These are phyloP conservation scores for Siphlonurus alternatus DNA, from an alignment of 2,888 invertebrate genomes.

Conservation along the genomic window DNA sequence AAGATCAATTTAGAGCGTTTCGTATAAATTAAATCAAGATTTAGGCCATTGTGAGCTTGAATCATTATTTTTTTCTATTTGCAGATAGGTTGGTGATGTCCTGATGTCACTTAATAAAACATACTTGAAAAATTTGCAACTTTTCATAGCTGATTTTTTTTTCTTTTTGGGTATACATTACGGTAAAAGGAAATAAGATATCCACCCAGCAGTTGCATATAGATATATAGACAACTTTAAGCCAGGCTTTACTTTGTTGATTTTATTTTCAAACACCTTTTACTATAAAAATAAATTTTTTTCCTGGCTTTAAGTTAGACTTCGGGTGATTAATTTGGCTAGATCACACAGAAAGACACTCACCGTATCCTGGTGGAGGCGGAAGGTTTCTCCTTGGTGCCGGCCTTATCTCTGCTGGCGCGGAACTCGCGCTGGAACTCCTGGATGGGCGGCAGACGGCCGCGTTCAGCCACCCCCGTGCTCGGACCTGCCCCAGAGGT, in stretches of 20 bases:
- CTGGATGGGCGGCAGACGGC: constrained; percentile 61
- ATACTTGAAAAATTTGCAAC: too few relatives aligned
- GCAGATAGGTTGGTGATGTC: neutral
- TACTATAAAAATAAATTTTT: too few relatives aligned
- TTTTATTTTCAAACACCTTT: too few relatives aligned
- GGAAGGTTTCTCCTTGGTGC: constrained; percentile 21
- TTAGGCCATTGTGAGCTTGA: neutral
- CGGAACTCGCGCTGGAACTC: constrained; percentile 44
- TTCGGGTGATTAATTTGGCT: neutral
- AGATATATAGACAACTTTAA: too few relatives aligned
- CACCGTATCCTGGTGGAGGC: constrained; percentile 57
- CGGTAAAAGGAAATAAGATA: too few relatives aligned
- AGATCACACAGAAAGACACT: constrained; percentile 9
- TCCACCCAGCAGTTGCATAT: too few relatives aligned
- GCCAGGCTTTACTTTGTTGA: too few relatives aligned
- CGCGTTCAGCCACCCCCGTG: constrained; percentile 14
- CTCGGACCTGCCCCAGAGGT: neutral
- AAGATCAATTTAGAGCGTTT: too few relatives aligned
- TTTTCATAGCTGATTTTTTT: too few relatives aligned
- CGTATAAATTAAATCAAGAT: neutral
- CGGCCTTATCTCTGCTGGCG: constrained; percentile 20
- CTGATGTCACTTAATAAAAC: too few relatives aligned
- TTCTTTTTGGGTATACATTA: too few relatives aligned
- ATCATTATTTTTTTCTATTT: neutral
- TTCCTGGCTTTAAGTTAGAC: neutral